Conservation (phyloP, 2,797 vertebrate genomes). For the Galago senegalensis region DNA sequence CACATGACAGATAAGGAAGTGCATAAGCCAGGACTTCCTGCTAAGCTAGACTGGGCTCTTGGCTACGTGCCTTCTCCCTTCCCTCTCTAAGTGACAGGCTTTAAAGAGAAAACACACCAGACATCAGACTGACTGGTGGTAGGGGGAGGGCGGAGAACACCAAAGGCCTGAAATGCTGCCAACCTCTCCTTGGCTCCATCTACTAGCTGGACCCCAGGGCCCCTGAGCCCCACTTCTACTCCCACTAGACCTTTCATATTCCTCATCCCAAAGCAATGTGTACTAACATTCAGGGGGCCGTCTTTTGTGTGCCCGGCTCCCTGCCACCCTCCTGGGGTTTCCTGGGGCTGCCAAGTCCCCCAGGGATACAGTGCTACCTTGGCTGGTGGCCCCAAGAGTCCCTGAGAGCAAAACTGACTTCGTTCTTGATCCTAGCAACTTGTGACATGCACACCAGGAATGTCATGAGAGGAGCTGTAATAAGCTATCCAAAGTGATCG, state of each 20-base stretch:
- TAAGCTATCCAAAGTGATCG: constrained; percentile 75
- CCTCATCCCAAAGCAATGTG: neutral
- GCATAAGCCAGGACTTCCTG: neutral
- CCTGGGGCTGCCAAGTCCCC: constrained; percentile 38
- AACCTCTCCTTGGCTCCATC: neutral
- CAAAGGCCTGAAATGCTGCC: neutral
- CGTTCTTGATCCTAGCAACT: constrained; percentile 74
- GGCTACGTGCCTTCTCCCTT: neutral
- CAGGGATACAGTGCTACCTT: neutral
- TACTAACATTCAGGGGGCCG: neutral
- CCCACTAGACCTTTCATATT: too few relatives aligned
- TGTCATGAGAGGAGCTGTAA: constrained; percentile 67
- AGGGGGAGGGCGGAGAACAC: too few relatives aligned
- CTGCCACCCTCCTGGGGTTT: neutral
- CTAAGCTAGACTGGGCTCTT: neutral
- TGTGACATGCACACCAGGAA: constrained; percentile 70
- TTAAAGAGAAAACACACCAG: neutral
- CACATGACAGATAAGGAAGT: neutral
- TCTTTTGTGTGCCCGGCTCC: neutral
- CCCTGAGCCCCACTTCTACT: neutral
- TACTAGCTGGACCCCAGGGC: neutral
- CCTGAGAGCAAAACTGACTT: constrained; percentile 63
- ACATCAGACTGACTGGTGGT: neutral
- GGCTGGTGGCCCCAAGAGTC: constrained; percentile 66
- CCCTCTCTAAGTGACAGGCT: neutral